Evolutionary conservation across 2,888 invertebrate species (phyloP).

Genomic region (Dicyrtomina minuta): DNA sequence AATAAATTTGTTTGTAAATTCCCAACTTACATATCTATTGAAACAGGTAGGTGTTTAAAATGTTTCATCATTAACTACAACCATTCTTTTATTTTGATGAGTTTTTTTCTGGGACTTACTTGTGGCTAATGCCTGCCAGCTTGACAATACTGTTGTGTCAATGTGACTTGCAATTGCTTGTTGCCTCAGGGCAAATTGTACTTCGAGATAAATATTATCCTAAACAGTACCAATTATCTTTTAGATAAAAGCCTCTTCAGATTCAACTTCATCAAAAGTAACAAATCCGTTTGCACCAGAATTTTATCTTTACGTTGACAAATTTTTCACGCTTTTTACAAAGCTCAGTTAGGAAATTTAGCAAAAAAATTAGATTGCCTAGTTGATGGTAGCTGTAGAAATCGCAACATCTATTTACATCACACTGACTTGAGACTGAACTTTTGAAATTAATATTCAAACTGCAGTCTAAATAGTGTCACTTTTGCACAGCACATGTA

Average conservation of each 20-base stretch:
- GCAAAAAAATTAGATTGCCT: too few relatives aligned
- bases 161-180: constrained; percentile 43
- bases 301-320: constrained; percentile 54
- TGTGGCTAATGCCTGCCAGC: constrained; percentile 61
- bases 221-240: constrained; percentile 58
- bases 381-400: too few relatives aligned
- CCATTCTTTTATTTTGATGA: constrained; percentile 78
- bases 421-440: too few relatives aligned
- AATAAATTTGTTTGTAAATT: too few relatives aligned
- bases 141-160: constrained; percentile 42
- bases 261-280: constrained; percentile 85
- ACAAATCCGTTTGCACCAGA: constrained; percentile 67
- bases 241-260: constrained; percentile 79
- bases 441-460: too few relatives aligned
- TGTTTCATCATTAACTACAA: constrained; percentile 77
- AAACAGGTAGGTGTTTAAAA: neutral
- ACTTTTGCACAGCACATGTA: too few relatives aligned
- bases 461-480: too few relatives aligned
- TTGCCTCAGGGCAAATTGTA: constrained; percentile 51
- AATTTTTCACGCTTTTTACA: constrained; percentile 49
- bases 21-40: too few relatives aligned
- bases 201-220: constrained; percentile 45
- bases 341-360: constrained; percentile 64
- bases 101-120: constrained; percentile 79
- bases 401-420: too few relatives aligned